A percentile compares a stretch with the other conserved stretches of the same genome.
These are phyloP conservation scores for Peromyscus eremicus DNA, from an alignment of 2,797 vertebrate genomes.

Conservation along the genomic window DNA sequence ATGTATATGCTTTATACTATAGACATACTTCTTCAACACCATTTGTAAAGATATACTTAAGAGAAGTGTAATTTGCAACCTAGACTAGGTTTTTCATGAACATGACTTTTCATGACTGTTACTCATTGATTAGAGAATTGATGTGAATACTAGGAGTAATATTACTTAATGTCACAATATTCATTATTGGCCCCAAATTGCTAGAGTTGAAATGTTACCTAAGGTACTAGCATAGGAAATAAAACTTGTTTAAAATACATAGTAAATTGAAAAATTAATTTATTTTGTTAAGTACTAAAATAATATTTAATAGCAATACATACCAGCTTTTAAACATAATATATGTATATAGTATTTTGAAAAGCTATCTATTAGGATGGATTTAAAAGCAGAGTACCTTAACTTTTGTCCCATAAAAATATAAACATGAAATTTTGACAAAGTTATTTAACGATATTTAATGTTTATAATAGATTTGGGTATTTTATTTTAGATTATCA, in stretches of 20 bases:
- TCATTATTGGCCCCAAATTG: neutral
- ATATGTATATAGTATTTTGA: neutral
- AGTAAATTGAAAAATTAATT: slow-evolving; percentile 1
- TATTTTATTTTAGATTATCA: slow-evolving; percentile 32
- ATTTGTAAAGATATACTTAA: slow-evolving; percentile 9
- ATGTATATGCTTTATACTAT: neutral
- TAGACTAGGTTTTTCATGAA: slow-evolving; percentile 51
- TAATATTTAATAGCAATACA: neutral
- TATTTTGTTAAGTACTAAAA: slow-evolving; percentile 53
- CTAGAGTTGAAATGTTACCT: slow-evolving; percentile 37
- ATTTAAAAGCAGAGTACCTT: slow-evolving; percentile 44
- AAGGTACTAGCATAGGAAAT: neutral
- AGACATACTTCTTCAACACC: neutral
- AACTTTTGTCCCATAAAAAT: slow-evolving; percentile 36
- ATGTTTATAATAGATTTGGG: slow-evolving; percentile 29
- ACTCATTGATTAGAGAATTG: slow-evolving; percentile 47
- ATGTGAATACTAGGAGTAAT: neutral
- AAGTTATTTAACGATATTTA: slow-evolving; percentile 29
- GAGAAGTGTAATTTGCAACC: slow-evolving; percentile 15
- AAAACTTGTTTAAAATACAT: slow-evolving; percentile 53
- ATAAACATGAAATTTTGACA: neutral
- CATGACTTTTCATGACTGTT: neutral
- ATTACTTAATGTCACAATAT: neutral
- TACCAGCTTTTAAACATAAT: neutral
- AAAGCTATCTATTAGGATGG: slow-evolving; percentile 20